Evolutionary conservation across 2,113 vertebrate genomes (phyloP).

Genomic region (Eptesicus fuscus): DNA sequence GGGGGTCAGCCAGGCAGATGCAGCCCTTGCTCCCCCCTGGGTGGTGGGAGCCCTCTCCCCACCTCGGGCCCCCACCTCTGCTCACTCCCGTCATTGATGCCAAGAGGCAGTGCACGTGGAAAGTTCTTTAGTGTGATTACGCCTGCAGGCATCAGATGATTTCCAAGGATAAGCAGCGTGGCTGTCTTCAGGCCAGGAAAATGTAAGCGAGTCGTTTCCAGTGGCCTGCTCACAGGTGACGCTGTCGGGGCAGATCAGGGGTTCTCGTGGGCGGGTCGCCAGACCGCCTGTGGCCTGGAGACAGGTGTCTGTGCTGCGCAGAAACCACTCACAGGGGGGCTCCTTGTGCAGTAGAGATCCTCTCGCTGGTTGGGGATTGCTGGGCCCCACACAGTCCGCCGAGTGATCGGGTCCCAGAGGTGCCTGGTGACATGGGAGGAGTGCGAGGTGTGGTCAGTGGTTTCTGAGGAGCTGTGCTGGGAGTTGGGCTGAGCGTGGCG

Average conservation of each 20-base stretch:
- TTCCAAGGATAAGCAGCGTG: constrained; percentile 22
- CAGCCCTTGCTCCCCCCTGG: background rate
- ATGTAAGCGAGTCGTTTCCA: background rate
- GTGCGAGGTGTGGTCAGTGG: background rate
- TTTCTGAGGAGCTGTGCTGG: background rate
- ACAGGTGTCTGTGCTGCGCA: background rate
- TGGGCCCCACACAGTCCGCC: background rate
- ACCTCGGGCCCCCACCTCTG: background rate
- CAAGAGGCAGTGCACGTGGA: background rate
- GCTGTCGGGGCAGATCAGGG: fast-evolving
- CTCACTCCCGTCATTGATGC: background rate
- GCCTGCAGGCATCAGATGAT: background rate
- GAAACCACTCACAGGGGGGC: background rate
- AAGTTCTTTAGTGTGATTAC: constrained; percentile 57
- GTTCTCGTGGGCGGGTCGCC: fast-evolving
- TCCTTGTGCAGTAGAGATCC: background rate
- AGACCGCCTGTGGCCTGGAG: background rate
- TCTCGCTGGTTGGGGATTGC: background rate
- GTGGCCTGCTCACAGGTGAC: background rate
- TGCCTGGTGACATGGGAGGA: background rate
- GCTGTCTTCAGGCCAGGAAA: background rate
- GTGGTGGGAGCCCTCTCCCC: background rate
- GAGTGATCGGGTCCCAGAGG: background rate
- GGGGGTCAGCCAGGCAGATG: background rate
- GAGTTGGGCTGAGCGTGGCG: too few species aligned